Evolutionary conservation across 2,888 invertebrate species (phyloP), one percentile per base, ranked within the genome.

Genomic region (Noctuana brunneofusca): DNA sequence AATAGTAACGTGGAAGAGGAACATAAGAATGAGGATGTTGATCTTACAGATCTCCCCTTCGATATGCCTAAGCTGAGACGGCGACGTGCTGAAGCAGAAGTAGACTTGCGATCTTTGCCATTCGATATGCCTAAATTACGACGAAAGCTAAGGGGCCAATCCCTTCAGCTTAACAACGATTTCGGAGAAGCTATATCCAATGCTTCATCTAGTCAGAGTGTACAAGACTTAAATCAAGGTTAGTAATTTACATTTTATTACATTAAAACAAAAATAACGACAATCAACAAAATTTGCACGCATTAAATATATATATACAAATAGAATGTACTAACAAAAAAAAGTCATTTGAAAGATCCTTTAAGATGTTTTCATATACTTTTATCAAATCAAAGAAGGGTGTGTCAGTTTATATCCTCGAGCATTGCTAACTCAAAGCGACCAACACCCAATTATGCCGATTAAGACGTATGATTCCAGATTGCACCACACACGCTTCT

Each of bases 101-200:
- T 96, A 48, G 97, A 97, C 79, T 88, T 97, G 57, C 93, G 95
- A 68, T 94, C 97, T 80, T 92, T 97, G 78, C 97, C 97, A 63
- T 97, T 97, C 81, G 97, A 97, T 81, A 97, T 97, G 97, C 97
- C 97, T 30, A 97, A 97, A 86, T 87, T 97, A 64, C 92, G 96
- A 66, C 92, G 97, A 58, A 94, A 96, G 68, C 86, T 96, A 73
- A 93, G 96, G 68, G 94, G 94, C 67, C 89, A 92, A 66, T 92
- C 92, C 1, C 72, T 92, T 66, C 92, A 93, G 74, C 93, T 95
- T 71, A 95, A 94, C 65, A 88, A 81, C 70, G 91, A 91, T 65
- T 96, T 96, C 77, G 94, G 94, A 64, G 93, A 93, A 75, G 95
- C 94, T 68, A 94, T 94, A 56, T 96, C 96, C 5, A 96, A 96